Evolutionary conservation across 2,797 vertebrate genomes (phyloP).

Genomic region (Epinephelus coioides): DNA sequence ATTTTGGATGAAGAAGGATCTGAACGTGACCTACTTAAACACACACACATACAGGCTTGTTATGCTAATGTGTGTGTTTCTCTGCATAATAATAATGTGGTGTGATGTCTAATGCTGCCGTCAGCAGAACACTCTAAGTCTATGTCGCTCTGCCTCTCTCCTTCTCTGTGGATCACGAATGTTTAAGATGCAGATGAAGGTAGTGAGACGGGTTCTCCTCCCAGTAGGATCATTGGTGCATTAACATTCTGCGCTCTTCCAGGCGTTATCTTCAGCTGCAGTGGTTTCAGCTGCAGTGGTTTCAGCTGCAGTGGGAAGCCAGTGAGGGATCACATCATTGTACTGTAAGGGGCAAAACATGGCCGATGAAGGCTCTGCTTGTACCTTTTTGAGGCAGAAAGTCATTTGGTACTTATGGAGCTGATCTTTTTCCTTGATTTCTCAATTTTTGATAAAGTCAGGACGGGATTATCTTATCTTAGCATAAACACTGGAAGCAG

Average conservation of each 20-base stretch:
- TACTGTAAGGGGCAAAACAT: slow-evolving; percentile 1
- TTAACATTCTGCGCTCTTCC: slow-evolving; percentile 55
- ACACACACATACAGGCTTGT: slow-evolving; percentile 57
- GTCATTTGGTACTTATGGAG: not conserved
- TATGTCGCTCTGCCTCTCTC: slow-evolving; percentile 18
- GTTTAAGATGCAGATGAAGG: slow-evolving; percentile 69
- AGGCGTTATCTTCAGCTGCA: slow-evolving; percentile 39
- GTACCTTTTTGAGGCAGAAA: not conserved
- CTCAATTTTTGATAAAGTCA: not conserved
- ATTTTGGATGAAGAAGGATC: slow-evolving; percentile 50
- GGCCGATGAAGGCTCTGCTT: not conserved
- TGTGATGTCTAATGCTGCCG: slow-evolving; percentile 71
- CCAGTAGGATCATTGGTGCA: slow-evolving; percentile 59
- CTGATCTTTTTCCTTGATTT: not conserved
- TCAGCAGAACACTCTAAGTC: slow-evolving; percentile 65
- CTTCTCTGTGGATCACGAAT: slow-evolving; percentile 47
- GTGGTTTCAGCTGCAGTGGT: slow-evolving; percentile 29
- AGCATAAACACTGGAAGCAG: not conserved
- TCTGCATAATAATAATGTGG: slow-evolving; percentile 73
- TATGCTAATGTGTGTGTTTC: slow-evolving; percentile 73
- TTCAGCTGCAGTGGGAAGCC: slow-evolving; percentile 39
- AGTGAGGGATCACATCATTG: slow-evolving; percentile 15
- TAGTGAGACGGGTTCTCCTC: slow-evolving; percentile 57
- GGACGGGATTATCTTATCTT: not conserved
- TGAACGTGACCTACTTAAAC: slow-evolving; percentile 74